Conservation (phyloP, 2,888 invertebrate species). For the Malacosoma neustria region DNA sequence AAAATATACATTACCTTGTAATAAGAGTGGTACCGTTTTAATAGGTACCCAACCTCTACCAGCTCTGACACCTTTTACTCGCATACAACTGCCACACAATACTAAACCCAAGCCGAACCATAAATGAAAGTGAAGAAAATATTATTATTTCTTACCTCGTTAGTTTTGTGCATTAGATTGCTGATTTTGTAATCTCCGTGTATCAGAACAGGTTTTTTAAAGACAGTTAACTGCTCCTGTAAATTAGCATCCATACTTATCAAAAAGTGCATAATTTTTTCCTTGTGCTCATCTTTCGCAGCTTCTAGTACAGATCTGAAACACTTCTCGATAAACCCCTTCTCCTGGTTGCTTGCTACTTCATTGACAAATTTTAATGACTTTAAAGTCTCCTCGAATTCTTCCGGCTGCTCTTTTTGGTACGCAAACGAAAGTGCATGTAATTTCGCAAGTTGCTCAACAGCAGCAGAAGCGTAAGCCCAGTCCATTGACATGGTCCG, state of each 20-base stretch:
- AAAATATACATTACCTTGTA: too few relatives aligned
- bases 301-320: conserved; percentile 11
- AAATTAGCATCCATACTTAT: conserved; percentile 6
- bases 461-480: conserved; percentile 22
- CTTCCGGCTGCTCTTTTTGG: conserved; percentile 23
- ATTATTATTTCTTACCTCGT: conserved; percentile 10
- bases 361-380: neutral
- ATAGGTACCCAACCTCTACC: too few relatives aligned
- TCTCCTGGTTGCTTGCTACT: neutral
- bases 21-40: too few relatives aligned
- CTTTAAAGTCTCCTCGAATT: conserved; percentile 13
- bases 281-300: conserved; percentile 22
- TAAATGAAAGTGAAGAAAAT: too few relatives aligned
- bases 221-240: conserved; percentile 9
- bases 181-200: conserved; percentile 36
- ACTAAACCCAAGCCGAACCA: too few relatives aligned
- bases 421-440: conserved; percentile 39
- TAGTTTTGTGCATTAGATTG: conserved; percentile 22
- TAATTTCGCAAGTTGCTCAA: conserved; percentile 28
- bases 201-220: conserved; percentile 2
- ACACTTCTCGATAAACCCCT: conserved; percentile 7
- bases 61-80: too few relatives aligned
- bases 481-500: conserved; percentile 26
- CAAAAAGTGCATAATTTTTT: conserved; percentile 19
- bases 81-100: too few relatives aligned